Evolutionary conservation across 37 sponge, comb jelly and placozoan genomes (phyloP).

Genomic region (Petrosia ficiformis): DNA sequence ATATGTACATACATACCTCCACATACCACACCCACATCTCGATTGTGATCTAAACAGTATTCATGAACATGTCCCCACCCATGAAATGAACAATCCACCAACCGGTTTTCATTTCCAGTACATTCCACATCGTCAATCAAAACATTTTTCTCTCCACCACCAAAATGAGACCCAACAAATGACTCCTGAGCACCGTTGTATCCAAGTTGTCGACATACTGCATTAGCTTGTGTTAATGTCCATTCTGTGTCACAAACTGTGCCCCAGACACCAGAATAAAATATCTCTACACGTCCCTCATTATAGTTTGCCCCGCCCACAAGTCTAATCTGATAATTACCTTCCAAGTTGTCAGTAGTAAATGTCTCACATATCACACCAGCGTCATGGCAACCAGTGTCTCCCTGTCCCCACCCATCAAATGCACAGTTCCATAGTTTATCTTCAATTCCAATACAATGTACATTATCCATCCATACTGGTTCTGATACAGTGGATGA

Average conservation of each 20-base stretch:
- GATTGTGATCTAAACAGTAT: not conserved
- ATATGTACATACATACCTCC: no score
- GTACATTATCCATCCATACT: constrained; percentile 40
- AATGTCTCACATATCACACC: not conserved
- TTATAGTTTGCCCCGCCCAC: not conserved
- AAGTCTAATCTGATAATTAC: not conserved
- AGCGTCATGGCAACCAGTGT: not conserved
- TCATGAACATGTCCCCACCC: not conserved
- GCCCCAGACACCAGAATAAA: constrained; percentile 43
- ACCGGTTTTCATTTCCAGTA: not conserved
- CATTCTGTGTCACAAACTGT: constrained; percentile 56
- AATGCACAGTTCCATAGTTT: not conserved
- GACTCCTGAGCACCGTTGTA: constrained; percentile 4
- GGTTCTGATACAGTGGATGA: not conserved
- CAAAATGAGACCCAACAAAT: not conserved
- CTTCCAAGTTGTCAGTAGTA: not conserved
- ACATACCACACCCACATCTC: not conserved
- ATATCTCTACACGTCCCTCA: constrained; percentile 24
- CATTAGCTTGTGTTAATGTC: constrained; percentile 2
- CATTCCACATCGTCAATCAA: not conserved
- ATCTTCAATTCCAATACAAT: constrained; percentile 17
- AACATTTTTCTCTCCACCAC: not conserved
- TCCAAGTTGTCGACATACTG: constrained; percentile 53
- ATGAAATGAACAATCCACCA: not conserved
- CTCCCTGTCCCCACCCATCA: not conserved